Conservation (phyloP, 2,888 invertebrate species). For the Noctua pronuba region DNA sequence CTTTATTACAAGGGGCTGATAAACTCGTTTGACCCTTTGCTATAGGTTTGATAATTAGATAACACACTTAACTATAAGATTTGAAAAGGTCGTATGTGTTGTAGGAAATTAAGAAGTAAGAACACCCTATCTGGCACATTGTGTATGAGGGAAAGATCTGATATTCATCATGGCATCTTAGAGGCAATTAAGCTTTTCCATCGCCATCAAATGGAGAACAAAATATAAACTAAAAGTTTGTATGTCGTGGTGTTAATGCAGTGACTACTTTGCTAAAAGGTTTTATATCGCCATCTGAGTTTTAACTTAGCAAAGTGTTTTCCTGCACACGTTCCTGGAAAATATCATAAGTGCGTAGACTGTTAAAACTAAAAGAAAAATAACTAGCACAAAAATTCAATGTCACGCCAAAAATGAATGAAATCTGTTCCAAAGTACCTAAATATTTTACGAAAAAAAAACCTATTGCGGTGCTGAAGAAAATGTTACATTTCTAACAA, state of each 20-base stretch:
- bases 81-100: background rate
- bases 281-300: constrained; percentile 28
- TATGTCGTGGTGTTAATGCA: background rate
- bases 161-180: background rate
- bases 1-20: background rate
- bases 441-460: background rate
- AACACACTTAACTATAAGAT: background rate
- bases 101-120: background rate
- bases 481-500: background rate
- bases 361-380: constrained; percentile 14
- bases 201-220: background rate
- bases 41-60: background rate
- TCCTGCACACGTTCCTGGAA: background rate
- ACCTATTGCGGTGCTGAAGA: background rate
- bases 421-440: background rate
- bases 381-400: background rate
- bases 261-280: constrained; percentile 46
- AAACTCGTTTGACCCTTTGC: background rate
- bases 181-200: background rate
- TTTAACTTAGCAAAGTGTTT: constrained; percentile 32
- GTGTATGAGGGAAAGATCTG: background rate
- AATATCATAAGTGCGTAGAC: background rate
- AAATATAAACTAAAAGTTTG: background rate
- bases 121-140: background rate
- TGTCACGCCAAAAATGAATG: background rate